Base-by-base conservation (phyloP, 2,113 vertebrate genomes). In the Equus quagga region DNA sequence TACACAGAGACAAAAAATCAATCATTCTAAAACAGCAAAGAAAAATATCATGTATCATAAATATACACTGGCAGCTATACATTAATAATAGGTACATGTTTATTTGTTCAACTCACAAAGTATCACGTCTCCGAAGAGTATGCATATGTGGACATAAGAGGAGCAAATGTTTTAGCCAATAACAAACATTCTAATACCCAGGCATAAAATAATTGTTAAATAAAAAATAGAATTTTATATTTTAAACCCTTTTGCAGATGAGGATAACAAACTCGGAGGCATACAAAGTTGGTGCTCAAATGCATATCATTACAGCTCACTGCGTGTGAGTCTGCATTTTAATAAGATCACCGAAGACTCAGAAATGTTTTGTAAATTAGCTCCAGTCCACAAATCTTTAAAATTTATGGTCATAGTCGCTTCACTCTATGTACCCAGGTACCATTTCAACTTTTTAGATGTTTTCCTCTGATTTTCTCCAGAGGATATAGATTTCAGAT, bases 1-100 rank as follows among this genome's bases (percentile, higher is more conserved):
- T 70, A 82, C 72, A 84, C 3, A 76, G 81, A 98, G 84, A 98
- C 90, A 97, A 97, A 97, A 54, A 97, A 96, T 98, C 95, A 98
- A 98, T 98, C 97, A 98, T 85, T 92, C 76, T 94, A 98, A 98
- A 97, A 94, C 44, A 98, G 94, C 60, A 96, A 96, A 96, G 83
- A 94, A 97, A 98, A 97, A 90, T 95, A 96, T 51, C 97, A 97
- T 60, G 62, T 95, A 89, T 94, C 96, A 97, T 97, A 98, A 97
- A 97, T 97, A 97, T 62, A 95, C 51, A 89, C 78, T 85, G 92
- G 81, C 78, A 97, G 87, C 41, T 81, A 90, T 89, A 78, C 79
- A 89, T 97, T 97, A 95, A 98, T 96, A 96, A 93, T 89, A 86
- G 60, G 72, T 91, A 36, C 51, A 79, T 89, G 95, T 89, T 96